Conservation (phyloP, 2,888 invertebrate genomes). For the Aelia acuminata region DNA sequence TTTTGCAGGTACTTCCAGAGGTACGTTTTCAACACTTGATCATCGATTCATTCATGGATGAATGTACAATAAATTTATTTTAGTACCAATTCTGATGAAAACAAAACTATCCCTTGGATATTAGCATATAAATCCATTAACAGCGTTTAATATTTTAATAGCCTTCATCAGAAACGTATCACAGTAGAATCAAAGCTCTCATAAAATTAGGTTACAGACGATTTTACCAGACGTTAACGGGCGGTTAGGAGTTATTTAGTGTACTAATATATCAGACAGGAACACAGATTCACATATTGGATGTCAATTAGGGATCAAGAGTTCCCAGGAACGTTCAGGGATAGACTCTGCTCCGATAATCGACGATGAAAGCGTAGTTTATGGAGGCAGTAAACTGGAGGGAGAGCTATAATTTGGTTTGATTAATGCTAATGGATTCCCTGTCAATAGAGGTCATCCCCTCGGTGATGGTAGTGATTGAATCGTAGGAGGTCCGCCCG, state of each 20-base stretch:
- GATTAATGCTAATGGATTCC: conserved; percentile 24
- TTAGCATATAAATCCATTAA: neutral
- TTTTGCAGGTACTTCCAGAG: too few species aligned
- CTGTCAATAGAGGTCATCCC: conserved; percentile 1
- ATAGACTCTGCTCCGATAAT: neutral
- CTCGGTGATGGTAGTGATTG: neutral
- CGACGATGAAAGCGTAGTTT: conserved; percentile 37
- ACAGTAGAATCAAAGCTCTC: neutral
- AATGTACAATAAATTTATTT: neutral
- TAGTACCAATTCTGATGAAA: neutral
- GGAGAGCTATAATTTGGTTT: conserved; percentile 22
- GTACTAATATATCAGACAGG: conserved; percentile 24
- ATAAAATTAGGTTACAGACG: conserved; percentile 18
- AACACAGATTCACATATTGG: conserved; percentile 37
- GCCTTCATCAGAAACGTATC: neutral
- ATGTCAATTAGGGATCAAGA: conserved; percentile 30
- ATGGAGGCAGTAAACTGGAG: neutral
- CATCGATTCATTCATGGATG: neutral
- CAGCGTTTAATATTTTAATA: conserved; percentile 12
- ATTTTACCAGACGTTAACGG: neutral
- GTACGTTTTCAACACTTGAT: too few species aligned
- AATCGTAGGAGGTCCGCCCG: neutral
- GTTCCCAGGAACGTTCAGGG: conserved; percentile 2
- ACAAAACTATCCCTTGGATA: neutral
- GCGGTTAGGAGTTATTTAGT: conserved; percentile 5